Evolutionary conservation across 2,888 invertebrate genomes (phyloP).

Genomic region (Apotomis betuletana): DNA sequence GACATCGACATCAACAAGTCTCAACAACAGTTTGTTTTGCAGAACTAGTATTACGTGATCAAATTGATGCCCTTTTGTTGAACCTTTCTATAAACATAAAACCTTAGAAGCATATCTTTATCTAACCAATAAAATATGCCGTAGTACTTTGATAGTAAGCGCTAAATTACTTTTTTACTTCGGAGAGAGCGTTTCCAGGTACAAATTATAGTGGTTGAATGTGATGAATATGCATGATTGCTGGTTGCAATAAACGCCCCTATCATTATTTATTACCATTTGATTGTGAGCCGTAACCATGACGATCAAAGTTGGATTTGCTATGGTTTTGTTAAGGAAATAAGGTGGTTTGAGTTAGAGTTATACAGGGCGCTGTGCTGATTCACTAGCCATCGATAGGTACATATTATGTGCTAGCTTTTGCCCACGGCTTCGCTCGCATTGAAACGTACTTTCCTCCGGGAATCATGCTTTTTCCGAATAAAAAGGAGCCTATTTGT

Average conservation of each 20-base stretch:
- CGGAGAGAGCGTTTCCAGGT: slow-evolving; percentile 32
- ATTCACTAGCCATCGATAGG: no score
- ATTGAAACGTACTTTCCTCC: no score
- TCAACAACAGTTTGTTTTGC: no score
- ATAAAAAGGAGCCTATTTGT: no score
- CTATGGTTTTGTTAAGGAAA: background rate
- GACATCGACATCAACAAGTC: no score
- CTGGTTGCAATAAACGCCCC: background rate
- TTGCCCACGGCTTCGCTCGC: no score
- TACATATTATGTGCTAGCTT: no score
- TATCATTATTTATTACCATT: background rate
- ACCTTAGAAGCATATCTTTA: slow-evolving; percentile 9
- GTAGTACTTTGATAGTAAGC: background rate
- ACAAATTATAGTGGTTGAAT: slow-evolving; percentile 26
- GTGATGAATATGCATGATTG: slow-evolving; percentile 28
- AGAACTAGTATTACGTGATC: background rate
- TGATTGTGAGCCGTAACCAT: background rate
- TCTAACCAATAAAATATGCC: background rate
- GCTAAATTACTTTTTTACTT: slow-evolving; percentile 2
- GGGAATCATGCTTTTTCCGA: no score
- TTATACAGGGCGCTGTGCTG: no score
- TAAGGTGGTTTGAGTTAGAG: slow-evolving; percentile 2
- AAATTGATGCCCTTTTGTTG: background rate
- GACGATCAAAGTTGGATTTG: background rate
- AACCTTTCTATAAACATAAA: slow-evolving; percentile 6